phyloP scores from a whole-genome alignment of 2,888 invertebrate genomes.

The Mechanitis messenoides region DNA sequence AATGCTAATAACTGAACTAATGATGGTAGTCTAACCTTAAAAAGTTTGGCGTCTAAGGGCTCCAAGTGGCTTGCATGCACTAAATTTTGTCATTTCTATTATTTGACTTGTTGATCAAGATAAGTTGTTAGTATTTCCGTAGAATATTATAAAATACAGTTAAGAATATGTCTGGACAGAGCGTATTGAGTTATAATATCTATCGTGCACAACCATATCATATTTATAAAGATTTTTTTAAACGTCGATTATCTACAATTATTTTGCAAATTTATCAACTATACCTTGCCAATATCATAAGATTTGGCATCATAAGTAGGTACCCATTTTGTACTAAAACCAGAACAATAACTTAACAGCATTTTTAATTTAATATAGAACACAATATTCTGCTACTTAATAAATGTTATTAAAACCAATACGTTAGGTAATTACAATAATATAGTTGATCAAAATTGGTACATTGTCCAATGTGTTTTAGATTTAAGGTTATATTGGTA shows the following conservation, averaged over 20 bases:
- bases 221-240: slow-evolving; percentile 39
- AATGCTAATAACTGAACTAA: slow-evolving; percentile 37
- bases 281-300: slow-evolving; percentile 15
- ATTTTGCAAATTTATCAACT: slow-evolving; percentile 14
- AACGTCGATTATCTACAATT: slow-evolving; percentile 20
- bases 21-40: slow-evolving; percentile 53
- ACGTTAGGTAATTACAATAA: no score
- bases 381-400: no score
- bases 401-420: no score
- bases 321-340: neutral
- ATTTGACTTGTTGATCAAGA: slow-evolving; percentile 30
- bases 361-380: no score
- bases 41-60: slow-evolving; percentile 59
- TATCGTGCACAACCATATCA: slow-evolving; percentile 75
- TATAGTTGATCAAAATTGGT: no score
- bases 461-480: no score
- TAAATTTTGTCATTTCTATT: slow-evolving; percentile 54
- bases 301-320: slow-evolving; percentile 6
- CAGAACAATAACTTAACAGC: no score
- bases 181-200: slow-evolving; percentile 55
- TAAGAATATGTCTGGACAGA: slow-evolving; percentile 58
- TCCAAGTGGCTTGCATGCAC: slow-evolving; percentile 61
- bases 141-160: slow-evolving; percentile 13
- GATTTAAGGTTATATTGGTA: no score
- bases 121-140: neutral